Conservation (phyloP, 2,113 vertebrate genomes). For the Vicugna pacos region DNA sequence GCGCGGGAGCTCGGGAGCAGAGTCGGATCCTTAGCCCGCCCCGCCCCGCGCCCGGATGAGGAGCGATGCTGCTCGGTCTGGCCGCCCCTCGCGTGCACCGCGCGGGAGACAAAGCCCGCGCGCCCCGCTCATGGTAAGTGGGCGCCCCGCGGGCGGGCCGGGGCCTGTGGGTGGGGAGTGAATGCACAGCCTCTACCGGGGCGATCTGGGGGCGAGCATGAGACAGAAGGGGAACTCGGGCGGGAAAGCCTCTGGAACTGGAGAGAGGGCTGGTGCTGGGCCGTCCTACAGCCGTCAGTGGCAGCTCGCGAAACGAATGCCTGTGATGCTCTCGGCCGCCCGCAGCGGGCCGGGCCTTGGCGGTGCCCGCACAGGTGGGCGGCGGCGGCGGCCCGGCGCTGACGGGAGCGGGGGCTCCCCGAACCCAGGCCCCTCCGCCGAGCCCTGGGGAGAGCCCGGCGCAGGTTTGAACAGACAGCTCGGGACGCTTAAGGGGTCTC, state of each 20-base stretch:
- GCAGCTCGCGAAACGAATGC: neutral
- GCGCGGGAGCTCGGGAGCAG: neutral
- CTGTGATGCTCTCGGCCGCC: neutral
- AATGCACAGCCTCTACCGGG: neutral
- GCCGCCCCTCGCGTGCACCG: neutral
- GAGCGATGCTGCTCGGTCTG: conserved; percentile 40
- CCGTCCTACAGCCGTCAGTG: neutral
- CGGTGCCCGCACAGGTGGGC: neutral
- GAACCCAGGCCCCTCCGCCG: neutral
- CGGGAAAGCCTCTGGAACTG: conserved; percentile 17
- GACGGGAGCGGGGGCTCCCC: neutral
- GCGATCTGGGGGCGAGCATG: neutral
- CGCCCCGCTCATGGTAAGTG: conserved; percentile 59
- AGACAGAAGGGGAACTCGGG: neutral
- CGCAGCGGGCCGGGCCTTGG: neutral
- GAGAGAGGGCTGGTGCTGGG: neutral
- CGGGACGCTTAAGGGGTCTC: neutral
- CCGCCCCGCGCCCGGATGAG: neutral
- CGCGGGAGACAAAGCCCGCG: conserved; percentile 56
- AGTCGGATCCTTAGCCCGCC: neutral
- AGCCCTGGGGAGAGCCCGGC: neutral
- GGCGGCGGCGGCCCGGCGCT: neutral
- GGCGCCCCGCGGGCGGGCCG: neutral
- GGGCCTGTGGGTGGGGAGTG: neutral
- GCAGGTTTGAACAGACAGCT: neutral